Percentiles rank a stretch among this genome's conserved stretches.
phyloP scores from a whole-genome alignment of 2,888 invertebrate species.

The Andrena flavipes region DNA sequence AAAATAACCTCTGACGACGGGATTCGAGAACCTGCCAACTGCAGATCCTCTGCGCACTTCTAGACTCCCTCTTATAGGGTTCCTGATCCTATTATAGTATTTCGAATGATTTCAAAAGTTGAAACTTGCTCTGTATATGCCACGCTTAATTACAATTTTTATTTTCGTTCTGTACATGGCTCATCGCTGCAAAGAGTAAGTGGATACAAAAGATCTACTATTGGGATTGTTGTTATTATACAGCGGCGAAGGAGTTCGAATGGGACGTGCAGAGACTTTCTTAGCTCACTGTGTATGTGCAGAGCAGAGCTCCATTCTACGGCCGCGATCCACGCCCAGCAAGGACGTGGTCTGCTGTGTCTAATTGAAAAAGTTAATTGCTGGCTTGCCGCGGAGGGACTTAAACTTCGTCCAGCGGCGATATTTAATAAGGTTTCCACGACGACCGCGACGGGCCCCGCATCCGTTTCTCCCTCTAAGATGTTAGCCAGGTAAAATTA shows the following conservation, averaged over 20 bases:
- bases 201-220: too few relatives aligned
- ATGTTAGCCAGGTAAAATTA: constrained; percentile 27
- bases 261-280: background rate
- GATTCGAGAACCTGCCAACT: too few relatives aligned
- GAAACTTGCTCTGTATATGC: too few relatives aligned
- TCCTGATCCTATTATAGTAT: too few relatives aligned
- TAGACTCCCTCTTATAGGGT: too few relatives aligned
- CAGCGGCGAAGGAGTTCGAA: background rate
- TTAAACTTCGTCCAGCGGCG: constrained; percentile 62
- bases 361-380: constrained; percentile 78
- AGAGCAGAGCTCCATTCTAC: constrained; percentile 27
- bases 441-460: constrained; percentile 25
- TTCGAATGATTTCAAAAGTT: too few relatives aligned
- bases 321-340: constrained; percentile 56
- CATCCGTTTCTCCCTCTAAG: constrained; percentile 35
- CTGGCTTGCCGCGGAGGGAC: constrained; percentile 56
- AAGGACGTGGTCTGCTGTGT: constrained; percentile 58
- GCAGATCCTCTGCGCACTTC: too few relatives aligned
- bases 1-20: too few relatives aligned
- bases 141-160: too few relatives aligned
- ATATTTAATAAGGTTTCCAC: constrained; percentile 67
- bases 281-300: constrained; percentile 11
- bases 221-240: too few relatives aligned
- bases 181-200: too few relatives aligned
- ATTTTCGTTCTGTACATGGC: too few relatives aligned